A percentile compares a stretch with the other conserved stretches of the same genome.
These are phyloP conservation scores for Mesoclemmys tuberculata DNA, from an alignment of 2,113 vertebrate species.

Conservation along the genomic window DNA sequence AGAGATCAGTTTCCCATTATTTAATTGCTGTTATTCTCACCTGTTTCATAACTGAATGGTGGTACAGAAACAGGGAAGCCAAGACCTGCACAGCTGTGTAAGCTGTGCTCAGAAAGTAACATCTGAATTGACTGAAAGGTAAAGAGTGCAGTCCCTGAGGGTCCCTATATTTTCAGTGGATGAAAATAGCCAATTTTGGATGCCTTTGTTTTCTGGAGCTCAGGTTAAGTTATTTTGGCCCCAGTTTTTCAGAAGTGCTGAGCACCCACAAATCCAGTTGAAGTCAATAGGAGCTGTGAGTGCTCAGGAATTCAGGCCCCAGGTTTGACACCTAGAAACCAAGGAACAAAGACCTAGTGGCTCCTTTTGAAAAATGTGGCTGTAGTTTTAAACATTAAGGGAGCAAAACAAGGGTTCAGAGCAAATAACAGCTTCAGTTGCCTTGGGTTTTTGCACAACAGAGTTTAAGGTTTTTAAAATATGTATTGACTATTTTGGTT, in stretches of 20 bases:
- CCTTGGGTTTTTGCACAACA: constrained; percentile 38
- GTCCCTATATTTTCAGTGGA: neutral
- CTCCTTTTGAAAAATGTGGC: neutral
- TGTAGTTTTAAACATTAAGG: constrained; percentile 32
- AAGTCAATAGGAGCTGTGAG: neutral
- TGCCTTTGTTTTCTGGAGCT: neutral
- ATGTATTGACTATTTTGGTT: constrained; percentile 18
- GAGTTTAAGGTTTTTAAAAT: constrained; percentile 46
- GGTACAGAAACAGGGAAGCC: neutral
- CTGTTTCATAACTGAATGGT: neutral
- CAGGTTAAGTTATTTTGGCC: neutral
- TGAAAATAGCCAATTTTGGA: neutral
- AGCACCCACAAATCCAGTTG: neutral
- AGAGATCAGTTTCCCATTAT: constrained; percentile 57
- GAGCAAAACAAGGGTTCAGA: neutral
- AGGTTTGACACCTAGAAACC: constrained; percentile 1
- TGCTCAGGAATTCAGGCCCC: constrained; percentile 23
- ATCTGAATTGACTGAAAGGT: neutral
- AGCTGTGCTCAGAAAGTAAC: neutral
- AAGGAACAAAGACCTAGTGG: constrained; percentile 7
- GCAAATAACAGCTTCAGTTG: constrained; percentile 50
- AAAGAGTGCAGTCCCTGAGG: neutral
- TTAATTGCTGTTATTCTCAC: constrained; percentile 68
- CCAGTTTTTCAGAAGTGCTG: neutral
- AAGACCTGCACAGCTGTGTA: rapidly evolving